Evolutionary conservation across 2,797 vertebrate genomes (phyloP).

Genomic region (Thaleichthys pacificus): DNA sequence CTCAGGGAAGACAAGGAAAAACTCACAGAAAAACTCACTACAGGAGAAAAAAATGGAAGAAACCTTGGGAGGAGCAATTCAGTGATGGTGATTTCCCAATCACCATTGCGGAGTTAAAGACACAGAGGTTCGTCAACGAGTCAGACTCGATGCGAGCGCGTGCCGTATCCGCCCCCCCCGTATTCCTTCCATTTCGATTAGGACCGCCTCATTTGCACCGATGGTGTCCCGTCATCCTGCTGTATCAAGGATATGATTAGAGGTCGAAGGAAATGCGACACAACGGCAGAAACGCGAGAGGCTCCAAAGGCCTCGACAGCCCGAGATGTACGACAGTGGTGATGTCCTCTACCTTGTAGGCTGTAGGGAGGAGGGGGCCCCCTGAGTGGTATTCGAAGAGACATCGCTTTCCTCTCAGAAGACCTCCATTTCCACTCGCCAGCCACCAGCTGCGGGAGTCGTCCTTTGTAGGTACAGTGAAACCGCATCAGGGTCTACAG

Average conservation of each 20-base stretch:
- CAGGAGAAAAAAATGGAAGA: too few relatives aligned
- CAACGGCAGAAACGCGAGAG: neutral
- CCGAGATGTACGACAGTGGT: neutral
- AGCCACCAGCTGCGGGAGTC: slow-evolving; percentile 17
- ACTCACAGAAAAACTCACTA: too few relatives aligned
- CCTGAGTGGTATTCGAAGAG: slow-evolving; percentile 31
- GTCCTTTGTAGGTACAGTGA: slow-evolving; percentile 3
- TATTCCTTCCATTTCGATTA: too few relatives aligned
- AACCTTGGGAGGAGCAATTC: too few relatives aligned
- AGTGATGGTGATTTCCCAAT: too few relatives aligned
- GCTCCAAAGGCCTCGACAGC: too few relatives aligned
- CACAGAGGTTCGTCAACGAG: too few relatives aligned
- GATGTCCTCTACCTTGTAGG: neutral
- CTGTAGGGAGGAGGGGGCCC: neutral
- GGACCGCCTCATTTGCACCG: neutral
- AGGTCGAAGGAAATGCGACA: neutral
- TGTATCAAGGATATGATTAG: neutral
- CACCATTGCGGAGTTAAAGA: too few relatives aligned
- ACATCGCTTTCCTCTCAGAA: slow-evolving; percentile 33
- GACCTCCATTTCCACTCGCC: slow-evolving; percentile 27
- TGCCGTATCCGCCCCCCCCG: too few relatives aligned
- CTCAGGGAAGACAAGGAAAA: too few relatives aligned
- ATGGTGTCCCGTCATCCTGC: neutral
- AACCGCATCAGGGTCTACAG: slow-evolving; percentile 24
- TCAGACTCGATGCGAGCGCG: too few relatives aligned